phyloP scores from a whole-genome alignment of 2,888 invertebrate genomes.

The Tipula lateralis region DNA sequence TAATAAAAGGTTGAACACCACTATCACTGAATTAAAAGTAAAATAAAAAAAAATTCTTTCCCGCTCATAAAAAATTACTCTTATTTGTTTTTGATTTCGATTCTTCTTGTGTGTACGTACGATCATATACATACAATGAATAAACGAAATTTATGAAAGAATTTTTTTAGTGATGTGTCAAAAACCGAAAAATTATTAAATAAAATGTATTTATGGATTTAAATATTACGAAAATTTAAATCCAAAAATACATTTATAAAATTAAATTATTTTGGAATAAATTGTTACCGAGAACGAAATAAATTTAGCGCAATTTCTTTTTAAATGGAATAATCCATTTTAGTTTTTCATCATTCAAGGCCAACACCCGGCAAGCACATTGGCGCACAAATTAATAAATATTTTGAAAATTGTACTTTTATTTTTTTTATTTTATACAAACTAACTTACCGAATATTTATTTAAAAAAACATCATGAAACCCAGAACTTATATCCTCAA shows the following conservation, averaged over 20 bases:
- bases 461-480: slow-evolving; percentile 61
- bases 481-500: slow-evolving; percentile 64
- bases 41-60: slow-evolving; percentile 13
- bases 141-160: slow-evolving; percentile 12
- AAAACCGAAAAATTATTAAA: slow-evolving; percentile 25
- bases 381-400: slow-evolving; percentile 33
- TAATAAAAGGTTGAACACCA: not conserved
- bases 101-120: not conserved
- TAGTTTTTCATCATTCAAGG: slow-evolving; percentile 31
- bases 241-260: too few relatives aligned
- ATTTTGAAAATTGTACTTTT: not conserved
- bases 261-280: not conserved
- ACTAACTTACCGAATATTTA: slow-evolving; percentile 64
- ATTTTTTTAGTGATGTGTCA: slow-evolving; percentile 27
- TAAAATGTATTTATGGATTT: not conserved
- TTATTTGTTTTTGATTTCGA: not conserved
- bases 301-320: slow-evolving; percentile 15
- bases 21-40: not conserved
- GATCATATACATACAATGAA: not conserved
- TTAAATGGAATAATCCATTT: not conserved
- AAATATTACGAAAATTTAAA: too few relatives aligned
- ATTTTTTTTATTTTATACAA: not conserved
- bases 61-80: slow-evolving; percentile 20
- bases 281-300: slow-evolving; percentile 19
- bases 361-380: slow-evolving; percentile 35